Percentiles rank a stretch among this genome's conserved stretches.
These are phyloP conservation scores for Morelia viridis DNA, from an alignment of 2,797 vertebrate genomes.

Conservation along the genomic window DNA sequence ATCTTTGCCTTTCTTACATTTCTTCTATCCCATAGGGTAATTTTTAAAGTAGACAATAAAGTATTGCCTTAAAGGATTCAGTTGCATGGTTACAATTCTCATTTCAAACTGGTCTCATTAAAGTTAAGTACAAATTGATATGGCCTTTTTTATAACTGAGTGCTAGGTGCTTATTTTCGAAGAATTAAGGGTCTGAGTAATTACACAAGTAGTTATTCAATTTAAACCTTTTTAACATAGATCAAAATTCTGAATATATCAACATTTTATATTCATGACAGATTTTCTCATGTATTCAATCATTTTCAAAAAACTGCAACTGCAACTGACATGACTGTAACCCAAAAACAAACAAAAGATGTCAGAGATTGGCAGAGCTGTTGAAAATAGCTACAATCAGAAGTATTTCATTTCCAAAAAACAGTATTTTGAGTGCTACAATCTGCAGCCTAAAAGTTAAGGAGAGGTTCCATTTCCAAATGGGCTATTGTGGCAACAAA, in stretches of 20 bases:
- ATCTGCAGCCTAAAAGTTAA: constrained; percentile 25
- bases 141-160: background rate
- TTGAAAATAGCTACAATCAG: constrained; percentile 30
- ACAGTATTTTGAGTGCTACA: constrained; percentile 29
- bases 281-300: constrained; percentile 8
- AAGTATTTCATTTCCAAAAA: constrained; percentile 30
- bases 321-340: constrained; percentile 25
- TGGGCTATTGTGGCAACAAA: background rate
- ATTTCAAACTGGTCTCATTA: background rate
- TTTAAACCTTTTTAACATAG: background rate
- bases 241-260: constrained; percentile 6
- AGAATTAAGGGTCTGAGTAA: background rate
- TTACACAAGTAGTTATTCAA: background rate
- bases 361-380: constrained; percentile 6
- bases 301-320: constrained; percentile 28
- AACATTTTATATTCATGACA: background rate
- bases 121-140: background rate
- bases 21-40: background rate
- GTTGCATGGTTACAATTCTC: background rate
- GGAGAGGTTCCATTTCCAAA: constrained; percentile 12
- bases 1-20: background rate
- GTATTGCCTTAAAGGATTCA: background rate
- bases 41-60: background rate
- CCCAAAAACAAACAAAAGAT: background rate
- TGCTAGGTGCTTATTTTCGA: background rate